phyloP scores from a whole-genome alignment of 2,113 vertebrate species.

The Heliornis fulica region DNA sequence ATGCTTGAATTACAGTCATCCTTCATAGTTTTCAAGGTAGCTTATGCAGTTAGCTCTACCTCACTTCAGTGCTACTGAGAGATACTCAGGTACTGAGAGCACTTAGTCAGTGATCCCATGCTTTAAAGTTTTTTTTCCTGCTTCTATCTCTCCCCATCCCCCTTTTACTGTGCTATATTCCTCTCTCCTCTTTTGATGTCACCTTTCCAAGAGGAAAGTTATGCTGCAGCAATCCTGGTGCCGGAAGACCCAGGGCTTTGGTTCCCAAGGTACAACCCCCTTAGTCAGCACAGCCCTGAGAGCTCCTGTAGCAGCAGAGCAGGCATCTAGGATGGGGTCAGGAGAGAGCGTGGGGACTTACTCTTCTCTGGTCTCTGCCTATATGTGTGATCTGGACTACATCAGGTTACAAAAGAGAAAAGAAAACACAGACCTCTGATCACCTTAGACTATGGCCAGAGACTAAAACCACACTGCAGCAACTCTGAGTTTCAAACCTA shows the following conservation, averaged over 20 bases:
- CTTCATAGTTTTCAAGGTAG: not conserved
- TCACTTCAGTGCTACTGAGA: not conserved
- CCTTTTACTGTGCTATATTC: not conserved
- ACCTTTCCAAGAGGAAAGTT: not conserved
- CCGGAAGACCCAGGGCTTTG: not conserved
- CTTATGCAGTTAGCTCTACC: not conserved
- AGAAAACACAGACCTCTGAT: not conserved
- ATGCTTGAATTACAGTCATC: not conserved
- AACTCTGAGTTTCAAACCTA: not conserved
- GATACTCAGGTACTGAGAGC: not conserved
- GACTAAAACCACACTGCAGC: not conserved
- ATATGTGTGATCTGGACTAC: not conserved
- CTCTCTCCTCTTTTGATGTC: not conserved
- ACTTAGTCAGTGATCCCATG: not conserved
- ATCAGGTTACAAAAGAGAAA: not conserved
- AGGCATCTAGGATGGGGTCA: fast-evolving
- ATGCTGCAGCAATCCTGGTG: not conserved
- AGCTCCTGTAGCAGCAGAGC: not conserved
- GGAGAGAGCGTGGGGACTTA: not conserved
- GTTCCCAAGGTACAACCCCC: not conserved
- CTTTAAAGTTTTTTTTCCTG: not conserved
- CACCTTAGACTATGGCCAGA: not conserved
- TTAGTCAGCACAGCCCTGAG: not conserved
- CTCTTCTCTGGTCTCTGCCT: not conserved
- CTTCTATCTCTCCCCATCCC: fast-evolving